Percentiles rank a stretch among this genome's conserved stretches.
These are phyloP conservation scores for Dermatophagoides farinae DNA, from an alignment of 1,140 invertebrate species.

Conservation along the genomic window DNA sequence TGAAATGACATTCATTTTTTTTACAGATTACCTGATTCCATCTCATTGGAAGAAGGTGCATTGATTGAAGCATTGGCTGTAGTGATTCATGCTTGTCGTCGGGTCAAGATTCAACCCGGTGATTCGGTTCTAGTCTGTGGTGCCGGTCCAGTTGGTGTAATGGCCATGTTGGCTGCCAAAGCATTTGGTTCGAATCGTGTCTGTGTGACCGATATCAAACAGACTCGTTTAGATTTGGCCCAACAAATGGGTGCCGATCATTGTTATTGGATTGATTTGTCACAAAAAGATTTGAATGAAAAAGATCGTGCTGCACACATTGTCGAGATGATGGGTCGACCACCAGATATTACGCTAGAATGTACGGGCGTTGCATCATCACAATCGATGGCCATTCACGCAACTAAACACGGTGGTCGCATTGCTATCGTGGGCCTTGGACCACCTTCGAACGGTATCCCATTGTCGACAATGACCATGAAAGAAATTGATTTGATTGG, in stretches of 20 bases:
- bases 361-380: constrained; percentile 60
- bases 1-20: not conserved
- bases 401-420: constrained; percentile 55
- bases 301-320: constrained; percentile 38
- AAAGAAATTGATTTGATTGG: constrained; percentile 74
- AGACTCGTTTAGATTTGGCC: constrained; percentile 46
- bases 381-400: constrained; percentile 52
- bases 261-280: constrained; percentile 35
- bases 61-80: constrained; percentile 30
- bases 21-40: constrained; percentile 28
- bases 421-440: constrained; percentile 68
- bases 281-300: constrained; percentile 18
- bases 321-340: constrained; percentile 37
- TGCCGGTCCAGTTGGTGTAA: constrained; percentile 73
- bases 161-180: constrained; percentile 58
- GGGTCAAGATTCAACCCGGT: constrained; percentile 47
- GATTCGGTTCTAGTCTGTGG: constrained; percentile 64
- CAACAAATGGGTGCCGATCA: constrained; percentile 57
- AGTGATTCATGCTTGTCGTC: constrained; percentile 60
- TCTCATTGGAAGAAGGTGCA: constrained; percentile 31
- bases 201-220: constrained; percentile 39
- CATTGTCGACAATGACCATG: constrained; percentile 49
- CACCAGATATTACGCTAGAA: constrained; percentile 60
- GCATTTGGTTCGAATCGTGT: constrained; percentile 66
- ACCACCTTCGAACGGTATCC: constrained; percentile 48